phyloP scores from a whole-genome alignment of 2,888 invertebrate species.

The Lutraria lutraria region DNA sequence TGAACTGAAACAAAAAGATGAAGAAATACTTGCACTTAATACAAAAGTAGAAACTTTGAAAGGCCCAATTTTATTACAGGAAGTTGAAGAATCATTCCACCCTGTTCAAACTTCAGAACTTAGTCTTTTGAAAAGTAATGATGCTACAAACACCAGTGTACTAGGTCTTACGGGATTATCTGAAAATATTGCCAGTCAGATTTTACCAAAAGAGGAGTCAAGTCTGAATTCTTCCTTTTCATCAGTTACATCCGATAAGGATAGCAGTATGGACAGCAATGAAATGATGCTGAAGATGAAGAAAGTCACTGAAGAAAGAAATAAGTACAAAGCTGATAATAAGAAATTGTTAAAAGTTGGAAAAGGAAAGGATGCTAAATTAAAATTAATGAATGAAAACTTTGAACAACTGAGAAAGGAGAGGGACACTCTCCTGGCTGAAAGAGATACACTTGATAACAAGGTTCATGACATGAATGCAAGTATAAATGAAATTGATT shows the following conservation, averaged over 20 bases:
- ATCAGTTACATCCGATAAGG: constrained; percentile 52
- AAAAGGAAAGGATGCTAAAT: constrained; percentile 68
- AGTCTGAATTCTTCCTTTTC: constrained; percentile 63
- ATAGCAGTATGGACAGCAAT: constrained; percentile 10
- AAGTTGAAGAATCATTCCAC: background rate
- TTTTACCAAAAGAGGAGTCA: constrained; percentile 42
- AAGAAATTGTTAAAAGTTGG: constrained; percentile 65
- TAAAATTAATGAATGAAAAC: constrained; percentile 64
- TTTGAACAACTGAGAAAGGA: constrained; percentile 62
- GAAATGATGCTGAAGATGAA: constrained; percentile 46
- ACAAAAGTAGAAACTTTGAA: constrained; percentile 5
- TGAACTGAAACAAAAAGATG: constrained; percentile 37
- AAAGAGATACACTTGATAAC: constrained; percentile 64
- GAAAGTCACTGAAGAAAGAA: constrained; percentile 58
- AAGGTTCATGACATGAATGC: constrained; percentile 61
- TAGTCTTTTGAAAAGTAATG: background rate
- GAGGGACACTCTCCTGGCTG: constrained; percentile 57
- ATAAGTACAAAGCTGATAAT: constrained; percentile 65
- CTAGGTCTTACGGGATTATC: background rate
- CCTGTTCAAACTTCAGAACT: constrained; percentile 21
- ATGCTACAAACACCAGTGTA: background rate
- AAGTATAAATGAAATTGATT: constrained; percentile 43
- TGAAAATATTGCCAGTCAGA: constrained; percentile 25
- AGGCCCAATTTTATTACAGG: background rate
- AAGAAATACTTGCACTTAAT: background rate